phyloP scores from a whole-genome alignment of 2,888 invertebrate species.

The Lingula anatina region DNA sequence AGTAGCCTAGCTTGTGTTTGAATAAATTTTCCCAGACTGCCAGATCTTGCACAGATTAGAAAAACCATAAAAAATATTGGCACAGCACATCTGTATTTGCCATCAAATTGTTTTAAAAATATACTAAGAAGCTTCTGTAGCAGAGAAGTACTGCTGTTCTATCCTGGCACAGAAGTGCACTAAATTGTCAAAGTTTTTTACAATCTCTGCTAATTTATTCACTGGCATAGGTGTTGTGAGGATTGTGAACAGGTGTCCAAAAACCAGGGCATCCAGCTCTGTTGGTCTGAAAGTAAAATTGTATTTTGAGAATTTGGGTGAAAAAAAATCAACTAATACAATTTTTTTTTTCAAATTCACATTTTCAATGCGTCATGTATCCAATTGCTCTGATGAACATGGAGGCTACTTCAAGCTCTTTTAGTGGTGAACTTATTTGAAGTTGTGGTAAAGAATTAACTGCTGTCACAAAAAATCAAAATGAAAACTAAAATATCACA shows the following conservation, averaged over 20 bases:
- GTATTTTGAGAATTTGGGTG: not conserved
- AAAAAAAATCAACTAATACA: not conserved
- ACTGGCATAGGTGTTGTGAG: constrained; percentile 84
- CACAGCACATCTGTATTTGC: not conserved
- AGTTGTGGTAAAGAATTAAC: too few relatives aligned
- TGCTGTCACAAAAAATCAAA: too few relatives aligned
- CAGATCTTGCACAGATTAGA: too few relatives aligned
- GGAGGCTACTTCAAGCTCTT: too few relatives aligned
- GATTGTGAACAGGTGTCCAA: constrained; percentile 94
- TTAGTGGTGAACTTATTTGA: too few relatives aligned
- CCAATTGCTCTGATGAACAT: too few relatives aligned
- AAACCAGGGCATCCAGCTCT: constrained; percentile 91
- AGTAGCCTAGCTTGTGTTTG: too few relatives aligned
- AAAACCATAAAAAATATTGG: not conserved
- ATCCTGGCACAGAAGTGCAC: constrained; percentile 78
- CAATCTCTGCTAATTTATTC: constrained; percentile 72
- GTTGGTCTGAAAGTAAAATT: constrained; percentile 68
- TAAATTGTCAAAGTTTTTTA: constrained; percentile 70
- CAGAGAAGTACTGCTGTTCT: constrained; percentile 58
- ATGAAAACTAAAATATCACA: too few relatives aligned
- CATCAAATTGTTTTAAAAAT: not conserved
- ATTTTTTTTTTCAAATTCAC: too few relatives aligned
- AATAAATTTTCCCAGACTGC: too few relatives aligned
- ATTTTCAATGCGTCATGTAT: too few relatives aligned
- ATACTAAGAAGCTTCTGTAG: not conserved